Percentiles rank a stretch among this genome's conserved stretches.
Evolutionary conservation across 1,140 invertebrate species (phyloP).

Genomic region (Drosophila bifasciata): DNA sequence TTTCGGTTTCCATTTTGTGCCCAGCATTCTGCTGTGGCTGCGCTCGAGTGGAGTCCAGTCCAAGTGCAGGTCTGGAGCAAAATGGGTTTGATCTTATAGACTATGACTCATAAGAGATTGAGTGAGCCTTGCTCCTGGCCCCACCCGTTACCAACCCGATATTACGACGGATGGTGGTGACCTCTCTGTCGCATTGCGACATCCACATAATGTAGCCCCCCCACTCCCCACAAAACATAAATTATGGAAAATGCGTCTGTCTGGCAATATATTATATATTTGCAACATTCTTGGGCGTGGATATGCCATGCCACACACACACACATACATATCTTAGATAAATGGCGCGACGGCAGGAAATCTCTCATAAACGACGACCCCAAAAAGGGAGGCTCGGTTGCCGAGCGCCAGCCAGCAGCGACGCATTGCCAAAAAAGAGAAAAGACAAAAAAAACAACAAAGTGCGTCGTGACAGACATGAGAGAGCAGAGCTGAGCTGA

Average conservation of each 20-base stretch:
- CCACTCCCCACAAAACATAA: no score
- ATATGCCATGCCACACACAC: not conserved
- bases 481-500: constrained; percentile 1
- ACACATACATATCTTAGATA: not conserved
- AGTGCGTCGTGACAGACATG: constrained; percentile 44
- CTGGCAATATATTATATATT: constrained; percentile 61
- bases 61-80: not conserved
- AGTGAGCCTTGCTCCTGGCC: constrained; percentile 10
- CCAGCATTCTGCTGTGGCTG: constrained; percentile 8
- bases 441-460: constrained; percentile 29
- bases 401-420: no score
- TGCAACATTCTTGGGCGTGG: constrained; percentile 54
- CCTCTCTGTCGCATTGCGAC: constrained; percentile 46
- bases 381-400: constrained; percentile 72
- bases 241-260: constrained; percentile 75
- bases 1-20: constrained; percentile 8
- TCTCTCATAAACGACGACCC: constrained; percentile 45
- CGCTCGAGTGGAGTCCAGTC: constrained; percentile 8
- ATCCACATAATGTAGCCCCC: constrained; percentile 44
- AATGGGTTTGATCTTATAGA: constrained; percentile 44
- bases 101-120: constrained; percentile 52
- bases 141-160: not conserved
- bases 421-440: constrained; percentile 31
- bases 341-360: constrained; percentile 32
- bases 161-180: constrained; percentile 38